Evolutionary conservation across 2,113 vertebrate genomes (phyloP).

Genomic region (Corapipo altera): DNA sequence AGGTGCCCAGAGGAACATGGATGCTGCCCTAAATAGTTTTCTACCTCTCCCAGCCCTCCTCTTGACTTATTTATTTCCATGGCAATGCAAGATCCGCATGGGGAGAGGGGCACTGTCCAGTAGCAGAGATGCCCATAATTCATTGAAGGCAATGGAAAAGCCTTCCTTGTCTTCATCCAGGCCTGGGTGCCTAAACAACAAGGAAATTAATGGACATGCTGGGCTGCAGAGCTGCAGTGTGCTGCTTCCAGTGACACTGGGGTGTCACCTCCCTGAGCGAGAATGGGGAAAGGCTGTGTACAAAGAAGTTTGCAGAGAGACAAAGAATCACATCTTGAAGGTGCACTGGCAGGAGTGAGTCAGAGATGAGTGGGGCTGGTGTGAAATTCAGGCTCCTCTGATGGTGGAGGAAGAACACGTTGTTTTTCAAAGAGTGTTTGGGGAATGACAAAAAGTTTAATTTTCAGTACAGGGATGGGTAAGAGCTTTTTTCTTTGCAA

Average conservation of each 20-base stretch:
- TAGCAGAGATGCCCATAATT: fast-evolving
- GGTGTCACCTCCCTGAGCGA: fast-evolving
- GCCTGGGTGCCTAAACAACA: background rate
- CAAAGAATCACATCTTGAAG: background rate
- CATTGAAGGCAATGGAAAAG: background rate
- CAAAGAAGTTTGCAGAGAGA: background rate
- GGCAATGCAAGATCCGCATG: background rate
- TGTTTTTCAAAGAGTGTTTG: background rate
- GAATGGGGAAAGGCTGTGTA: background rate
- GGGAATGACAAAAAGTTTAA: background rate
- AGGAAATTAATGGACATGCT: background rate
- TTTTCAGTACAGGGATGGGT: background rate
- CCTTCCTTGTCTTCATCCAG: background rate
- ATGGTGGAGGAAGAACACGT: background rate
- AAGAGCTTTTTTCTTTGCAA: background rate
- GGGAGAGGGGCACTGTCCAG: background rate
- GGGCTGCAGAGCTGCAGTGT: background rate
- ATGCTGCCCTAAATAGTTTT: background rate
- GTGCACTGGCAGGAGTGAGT: background rate
- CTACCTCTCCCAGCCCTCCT: background rate
- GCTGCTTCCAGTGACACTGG: background rate
- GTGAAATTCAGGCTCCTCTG: background rate
- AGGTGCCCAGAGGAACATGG: background rate
- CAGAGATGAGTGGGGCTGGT: background rate
- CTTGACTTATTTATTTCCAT: background rate